Base-by-base conservation (phyloP, 2,888 invertebrate genomes). In the Rotaria socialis region DNA sequence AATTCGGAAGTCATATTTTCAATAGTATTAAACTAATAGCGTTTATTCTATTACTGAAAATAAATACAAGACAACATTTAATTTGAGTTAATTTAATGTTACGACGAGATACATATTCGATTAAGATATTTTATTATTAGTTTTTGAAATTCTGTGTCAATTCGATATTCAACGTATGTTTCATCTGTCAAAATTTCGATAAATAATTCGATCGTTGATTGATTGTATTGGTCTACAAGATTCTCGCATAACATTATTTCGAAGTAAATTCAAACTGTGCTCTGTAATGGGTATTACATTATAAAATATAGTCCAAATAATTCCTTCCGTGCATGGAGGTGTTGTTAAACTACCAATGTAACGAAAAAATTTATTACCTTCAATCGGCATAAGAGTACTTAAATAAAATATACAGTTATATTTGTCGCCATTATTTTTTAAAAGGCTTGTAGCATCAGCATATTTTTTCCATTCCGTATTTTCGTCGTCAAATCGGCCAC, bases 391-490 rank as follows among this genome's bases (percentile, higher is more conserved):
- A 24, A 60, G 60, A 60, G 24, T 24, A 60, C 24, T 60, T 60
- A 60, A 60, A 60, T 60, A 11, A 14, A 60, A 60, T 27, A n/a
- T 24, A 27, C 60, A 60, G 14, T 60, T 14, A 27, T 24, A 24
- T 24, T 6, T n/a, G n/a, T 60, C 60, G n/a, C 10, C 27, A 11
- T n/a, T 60, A n/a, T n/a, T 60, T n/a, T n/a, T 16, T 14, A 60
- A 60, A 24, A n/a, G 60, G n/a, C 5, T 60, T n/a, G 60, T 11
- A 8, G 27, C 60, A 24, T 60, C 60, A n/a, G 27, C 27, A 60
- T 60, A 60, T 14, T 60, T 60, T 60, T n/a, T 60, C 60, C n/a
- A 60, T 60, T 60, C 60, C 8, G 27, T 60, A 60, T 60, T 60
- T 60, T 60, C 60, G n/a, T 60, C 27, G n/a, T 60, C 27, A 24